Evolutionary conservation across 2,797 vertebrate genomes (phyloP).

Genomic region (Pangasius larnaudii): DNA sequence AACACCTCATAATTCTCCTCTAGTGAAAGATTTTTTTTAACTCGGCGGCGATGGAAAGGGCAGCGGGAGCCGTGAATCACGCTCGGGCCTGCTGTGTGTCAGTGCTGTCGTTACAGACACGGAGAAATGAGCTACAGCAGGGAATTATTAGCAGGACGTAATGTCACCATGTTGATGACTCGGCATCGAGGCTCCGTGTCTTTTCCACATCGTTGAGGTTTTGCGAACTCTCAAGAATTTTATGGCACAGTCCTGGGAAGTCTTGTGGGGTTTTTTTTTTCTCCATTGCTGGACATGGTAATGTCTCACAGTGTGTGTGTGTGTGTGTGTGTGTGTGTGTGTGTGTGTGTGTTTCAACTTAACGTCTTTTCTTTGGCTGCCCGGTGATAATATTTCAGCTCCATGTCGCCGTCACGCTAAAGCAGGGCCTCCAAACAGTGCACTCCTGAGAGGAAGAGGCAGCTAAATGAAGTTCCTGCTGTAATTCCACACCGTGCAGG

Average conservation of each 20-base stretch:
- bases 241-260: conserved; percentile 13
- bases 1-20: conserved; percentile 71
- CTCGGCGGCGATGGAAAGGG: conserved; percentile 68
- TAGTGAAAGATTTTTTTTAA: conserved; percentile 64
- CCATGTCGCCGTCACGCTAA: conserved; percentile 41
- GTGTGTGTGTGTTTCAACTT: conserved; percentile 29
- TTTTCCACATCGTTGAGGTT: conserved; percentile 40
- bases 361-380: conserved; percentile 49
- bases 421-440: conserved; percentile 35
- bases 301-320: conserved; percentile 24
- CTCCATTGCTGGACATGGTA: conserved; percentile 28
- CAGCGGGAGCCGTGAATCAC: conserved; percentile 63
- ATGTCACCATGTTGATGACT: conserved; percentile 48
- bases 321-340: conserved; percentile 20
- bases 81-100: conserved; percentile 62
- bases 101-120: conserved; percentile 50
- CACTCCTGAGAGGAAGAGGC: conserved; percentile 45
- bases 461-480: conserved; percentile 41
- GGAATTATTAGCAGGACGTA: conserved; percentile 39
- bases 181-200: neutral
- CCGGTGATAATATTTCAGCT: conserved; percentile 46
- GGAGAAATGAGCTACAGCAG: conserved; percentile 16
- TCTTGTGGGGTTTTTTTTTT: conserved; percentile 22
- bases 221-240: conserved; percentile 40
- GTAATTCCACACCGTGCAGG: conserved; percentile 46